phyloP scores from a whole-genome alignment of 2,888 invertebrate species.

The Melanostoma mellinum region DNA sequence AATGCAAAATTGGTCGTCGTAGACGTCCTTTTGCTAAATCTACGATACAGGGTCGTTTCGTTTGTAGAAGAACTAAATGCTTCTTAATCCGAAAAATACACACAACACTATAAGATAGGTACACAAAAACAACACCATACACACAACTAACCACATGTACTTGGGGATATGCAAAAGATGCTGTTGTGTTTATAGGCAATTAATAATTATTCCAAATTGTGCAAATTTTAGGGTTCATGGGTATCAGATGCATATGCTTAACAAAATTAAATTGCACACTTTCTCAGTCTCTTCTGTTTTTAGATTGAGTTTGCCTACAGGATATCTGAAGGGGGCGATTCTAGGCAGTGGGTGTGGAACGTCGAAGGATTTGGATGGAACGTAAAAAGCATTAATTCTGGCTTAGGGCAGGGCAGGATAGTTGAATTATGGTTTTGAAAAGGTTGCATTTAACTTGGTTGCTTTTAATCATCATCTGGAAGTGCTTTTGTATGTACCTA shows the following conservation, averaged over 20 bases:
- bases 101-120: not conserved
- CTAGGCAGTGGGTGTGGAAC: not conserved
- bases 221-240: slow-evolving; percentile 54
- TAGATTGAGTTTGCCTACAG: not conserved
- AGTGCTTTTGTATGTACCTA: slow-evolving; percentile 14
- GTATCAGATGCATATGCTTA: slow-evolving; percentile 67
- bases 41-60: slow-evolving; percentile 5
- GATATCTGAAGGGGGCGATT: too few relatives aligned
- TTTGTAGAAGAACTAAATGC: slow-evolving; percentile 19
- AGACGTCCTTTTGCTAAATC: slow-evolving; percentile 1
- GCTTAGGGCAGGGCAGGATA: not conserved
- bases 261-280: slow-evolving; percentile 59
- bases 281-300: slow-evolving; percentile 12
- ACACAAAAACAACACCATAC: not conserved
- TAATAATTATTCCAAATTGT: slow-evolving; percentile 62
- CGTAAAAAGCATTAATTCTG: slow-evolving; percentile 2
- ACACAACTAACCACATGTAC: not conserved
- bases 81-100: slow-evolving; percentile 32
- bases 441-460: slow-evolving; percentile 49
- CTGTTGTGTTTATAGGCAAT: slow-evolving; percentile 45
- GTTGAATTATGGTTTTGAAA: slow-evolving; percentile 45
- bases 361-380: not conserved
- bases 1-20: slow-evolving; percentile 36
- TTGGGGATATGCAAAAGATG: slow-evolving; percentile 2
- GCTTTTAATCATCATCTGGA: slow-evolving; percentile 1